Evolutionary conservation across 2,888 invertebrate genomes (phyloP).

Genomic region (Heliconius charithonia): DNA sequence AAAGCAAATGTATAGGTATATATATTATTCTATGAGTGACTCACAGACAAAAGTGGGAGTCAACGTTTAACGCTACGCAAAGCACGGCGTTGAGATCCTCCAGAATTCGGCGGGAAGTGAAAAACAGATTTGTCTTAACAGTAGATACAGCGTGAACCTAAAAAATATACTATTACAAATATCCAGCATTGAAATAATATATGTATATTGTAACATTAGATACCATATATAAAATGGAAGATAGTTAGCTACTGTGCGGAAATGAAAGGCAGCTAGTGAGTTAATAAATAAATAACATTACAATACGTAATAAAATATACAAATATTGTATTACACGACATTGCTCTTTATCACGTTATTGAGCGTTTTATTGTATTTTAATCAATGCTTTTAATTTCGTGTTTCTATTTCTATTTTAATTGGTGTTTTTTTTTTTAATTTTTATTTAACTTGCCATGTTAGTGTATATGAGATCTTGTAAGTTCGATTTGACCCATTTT

Average conservation of each 20-base stretch:
- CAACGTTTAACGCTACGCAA: no score
- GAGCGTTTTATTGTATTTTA: not conserved
- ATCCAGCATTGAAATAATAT: not conserved
- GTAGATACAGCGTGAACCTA: no score
- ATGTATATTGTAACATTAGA: slow-evolving; percentile 4
- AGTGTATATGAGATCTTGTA: no score
- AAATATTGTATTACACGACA: slow-evolving; percentile 22
- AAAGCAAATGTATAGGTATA: no score
- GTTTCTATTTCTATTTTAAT: not conserved
- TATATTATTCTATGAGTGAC: no score
- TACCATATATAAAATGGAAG: not conserved
- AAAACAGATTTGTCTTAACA: no score
- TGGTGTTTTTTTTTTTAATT: not conserved
- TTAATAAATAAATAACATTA: slow-evolving; percentile 8
- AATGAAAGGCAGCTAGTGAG: slow-evolving; percentile 19
- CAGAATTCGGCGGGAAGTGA: no score
- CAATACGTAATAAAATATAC: slow-evolving; percentile 24
- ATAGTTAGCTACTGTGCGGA: slow-evolving; percentile 10
- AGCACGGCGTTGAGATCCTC: no score
- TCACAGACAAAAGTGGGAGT: no score
- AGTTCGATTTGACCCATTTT: no score
- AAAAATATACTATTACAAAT: not conserved
- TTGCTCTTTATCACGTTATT: slow-evolving; percentile 13
- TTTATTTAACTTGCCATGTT: no score
- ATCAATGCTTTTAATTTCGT: not conserved